Evolutionary conservation across 2,113 vertebrate genomes (phyloP), one percentile per base, ranked within the genome.

Genomic region (Chauna torquata): DNA sequence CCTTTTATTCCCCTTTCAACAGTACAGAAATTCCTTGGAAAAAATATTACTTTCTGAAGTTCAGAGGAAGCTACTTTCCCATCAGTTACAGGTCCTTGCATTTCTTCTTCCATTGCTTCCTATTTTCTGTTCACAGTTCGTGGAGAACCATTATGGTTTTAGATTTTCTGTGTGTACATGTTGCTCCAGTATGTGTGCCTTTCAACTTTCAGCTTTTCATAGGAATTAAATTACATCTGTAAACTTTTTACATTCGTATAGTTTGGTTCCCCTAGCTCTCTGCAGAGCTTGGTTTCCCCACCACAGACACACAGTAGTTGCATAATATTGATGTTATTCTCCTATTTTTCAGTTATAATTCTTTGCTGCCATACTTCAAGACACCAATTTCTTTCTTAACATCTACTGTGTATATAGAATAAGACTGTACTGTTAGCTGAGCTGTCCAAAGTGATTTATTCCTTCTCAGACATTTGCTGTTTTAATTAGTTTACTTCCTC

Each of bases 401-500:
- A 72, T 77, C 62, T 79, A 34, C 57, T 50, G 57, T 61, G 30
- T 81, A 22, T 94, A 50, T 62, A 91, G 24, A 93, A 54, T 83
- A 76, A 86, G 55, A 88, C 40, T 81, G 17, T 59, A 76, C 72
- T 62, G 10, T 92, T 87, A 69, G 30, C 30, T 55, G 38, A 91
- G 70, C 52, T 94, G 79, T 92, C 86, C 82, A 79, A 97, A 92
- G 3, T 25, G 27, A 84, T 94, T 97, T 96, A 38, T 36, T 79
- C 40, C 52, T 94, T 81, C 85, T 82, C 82, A 82, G 66, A 20
- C 25, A 49, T 76, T 71, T 90, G 36, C 30, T 84, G 42, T 91
- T 90, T 90, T 95, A 97, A 96, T 93, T 90, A 54, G 32, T 92
- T 93, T 85, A 93, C 70, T 89, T 90, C 70, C 32, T 77, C 94